Conservation (phyloP, 2,113 vertebrate genomes). For the Dasyprocta punctata region DNA sequence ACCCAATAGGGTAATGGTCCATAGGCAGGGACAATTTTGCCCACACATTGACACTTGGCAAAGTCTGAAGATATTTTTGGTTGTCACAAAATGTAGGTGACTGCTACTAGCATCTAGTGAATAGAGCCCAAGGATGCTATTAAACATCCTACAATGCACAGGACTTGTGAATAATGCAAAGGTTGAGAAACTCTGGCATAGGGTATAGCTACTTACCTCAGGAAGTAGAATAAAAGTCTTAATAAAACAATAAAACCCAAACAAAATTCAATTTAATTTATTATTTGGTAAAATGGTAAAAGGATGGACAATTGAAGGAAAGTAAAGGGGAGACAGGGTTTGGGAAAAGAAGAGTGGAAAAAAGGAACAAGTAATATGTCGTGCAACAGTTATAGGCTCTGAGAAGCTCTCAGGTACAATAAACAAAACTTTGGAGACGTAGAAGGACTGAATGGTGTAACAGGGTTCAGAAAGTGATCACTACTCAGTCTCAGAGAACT, state of each 20-base stretch:
- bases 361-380: neutral
- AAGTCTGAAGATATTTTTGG: neutral
- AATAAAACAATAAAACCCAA: constrained; percentile 2
- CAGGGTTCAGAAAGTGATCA: neutral
- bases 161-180: neutral
- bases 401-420: neutral
- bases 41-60: neutral
- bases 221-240: neutral
- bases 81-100: neutral
- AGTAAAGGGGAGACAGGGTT: neutral
- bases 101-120: neutral
- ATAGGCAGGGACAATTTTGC: neutral
- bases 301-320: neutral
- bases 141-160: neutral
- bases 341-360: neutral
- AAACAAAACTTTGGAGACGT: neutral
- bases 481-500: neutral
- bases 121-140: neutral
- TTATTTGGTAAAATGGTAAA: constrained; percentile 37
- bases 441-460: neutral
- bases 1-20: neutral
- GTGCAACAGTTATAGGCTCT: neutral
- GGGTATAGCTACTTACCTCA: neutral
- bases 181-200: neutral
- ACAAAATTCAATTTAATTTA: neutral